These are phyloP conservation scores for Cacajao melanocephalus DNA, from an alignment of 2,797 vertebrate genomes.

Conservation along the genomic window DNA sequence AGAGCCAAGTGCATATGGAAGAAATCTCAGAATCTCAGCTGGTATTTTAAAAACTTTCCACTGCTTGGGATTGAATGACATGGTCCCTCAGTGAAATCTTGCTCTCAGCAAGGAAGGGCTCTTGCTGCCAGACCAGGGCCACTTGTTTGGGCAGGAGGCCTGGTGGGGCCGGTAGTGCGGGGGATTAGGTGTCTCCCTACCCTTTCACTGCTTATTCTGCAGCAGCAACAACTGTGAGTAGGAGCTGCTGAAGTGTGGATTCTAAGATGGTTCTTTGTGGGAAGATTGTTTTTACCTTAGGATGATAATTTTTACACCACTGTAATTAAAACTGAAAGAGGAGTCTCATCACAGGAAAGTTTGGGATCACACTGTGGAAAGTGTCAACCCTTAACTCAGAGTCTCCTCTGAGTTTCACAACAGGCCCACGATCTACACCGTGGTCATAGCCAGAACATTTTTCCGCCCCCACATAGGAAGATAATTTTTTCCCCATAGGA, in stretches of 20 bases:
- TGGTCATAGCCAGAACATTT: too few relatives aligned
- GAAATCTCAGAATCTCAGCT: not conserved
- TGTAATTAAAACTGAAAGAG: not conserved
- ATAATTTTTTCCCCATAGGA: not conserved
- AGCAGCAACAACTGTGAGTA: not conserved
- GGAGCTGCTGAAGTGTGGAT: not conserved
- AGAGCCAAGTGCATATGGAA: not conserved
- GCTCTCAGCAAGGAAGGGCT: not conserved
- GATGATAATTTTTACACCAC: not conserved
- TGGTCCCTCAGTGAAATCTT: not conserved
- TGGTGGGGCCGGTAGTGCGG: not conserved
- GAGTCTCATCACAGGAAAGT: not conserved
- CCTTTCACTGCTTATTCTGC: not conserved
- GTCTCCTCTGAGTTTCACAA: not conserved
- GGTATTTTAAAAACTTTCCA: not conserved
- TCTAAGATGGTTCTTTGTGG: not conserved
- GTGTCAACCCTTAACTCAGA: not conserved
- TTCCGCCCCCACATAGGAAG: too few relatives aligned
- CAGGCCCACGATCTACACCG: not conserved
- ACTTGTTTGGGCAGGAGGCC: rapidly evolving
- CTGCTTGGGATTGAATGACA: not conserved
- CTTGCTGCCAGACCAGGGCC: not conserved
- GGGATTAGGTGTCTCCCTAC: not conserved
- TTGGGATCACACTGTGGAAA: not conserved
- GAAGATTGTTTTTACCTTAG: not conserved